These are phyloP conservation scores for Cyclina sinensis DNA, from an alignment of 1,140 invertebrate genomes.

Conservation along the genomic window DNA sequence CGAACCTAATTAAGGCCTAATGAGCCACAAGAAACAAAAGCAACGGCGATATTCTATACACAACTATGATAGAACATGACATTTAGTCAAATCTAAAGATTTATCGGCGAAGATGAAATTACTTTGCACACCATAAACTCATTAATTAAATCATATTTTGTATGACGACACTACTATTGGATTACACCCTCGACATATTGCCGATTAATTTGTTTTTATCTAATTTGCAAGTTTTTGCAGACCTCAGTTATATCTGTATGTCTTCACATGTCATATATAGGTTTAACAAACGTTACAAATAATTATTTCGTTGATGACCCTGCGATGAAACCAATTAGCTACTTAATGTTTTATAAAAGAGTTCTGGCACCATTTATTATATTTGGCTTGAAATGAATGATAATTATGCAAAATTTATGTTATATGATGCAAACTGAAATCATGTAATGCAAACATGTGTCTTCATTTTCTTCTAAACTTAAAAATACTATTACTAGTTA, in stretches of 20 bases:
- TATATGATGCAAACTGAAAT: too few species aligned
- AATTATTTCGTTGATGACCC: background rate
- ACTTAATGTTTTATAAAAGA: too few species aligned
- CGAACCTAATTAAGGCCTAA: constrained; percentile 44
- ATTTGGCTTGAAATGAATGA: too few species aligned
- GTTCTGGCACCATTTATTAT: too few species aligned
- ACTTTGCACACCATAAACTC: constrained; percentile 47
- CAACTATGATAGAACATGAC: constrained; percentile 47
- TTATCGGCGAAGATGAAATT: constrained; percentile 25
- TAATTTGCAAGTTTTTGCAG: constrained; percentile 24
- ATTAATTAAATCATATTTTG: constrained; percentile 61
- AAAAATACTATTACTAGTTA: too few species aligned
- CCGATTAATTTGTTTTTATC: constrained; percentile 10
- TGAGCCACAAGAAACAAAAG: constrained; percentile 52
- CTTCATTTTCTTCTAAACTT: too few species aligned
- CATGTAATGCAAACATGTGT: too few species aligned
- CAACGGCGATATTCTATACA: background rate
- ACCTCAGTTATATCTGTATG: constrained; percentile 21
- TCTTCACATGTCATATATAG: constrained; percentile 15
- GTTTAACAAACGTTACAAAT: background rate
- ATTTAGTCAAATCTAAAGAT: background rate
- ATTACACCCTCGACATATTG: background rate
- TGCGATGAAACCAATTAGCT: too few species aligned
- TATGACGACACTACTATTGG: constrained; percentile 16
- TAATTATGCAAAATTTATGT: too few species aligned